Percentiles rank a stretch among this genome's conserved stretches.
These are phyloP conservation scores for Lutjanus campechanus DNA, from an alignment of 2,797 vertebrate genomes.

Conservation along the genomic window DNA sequence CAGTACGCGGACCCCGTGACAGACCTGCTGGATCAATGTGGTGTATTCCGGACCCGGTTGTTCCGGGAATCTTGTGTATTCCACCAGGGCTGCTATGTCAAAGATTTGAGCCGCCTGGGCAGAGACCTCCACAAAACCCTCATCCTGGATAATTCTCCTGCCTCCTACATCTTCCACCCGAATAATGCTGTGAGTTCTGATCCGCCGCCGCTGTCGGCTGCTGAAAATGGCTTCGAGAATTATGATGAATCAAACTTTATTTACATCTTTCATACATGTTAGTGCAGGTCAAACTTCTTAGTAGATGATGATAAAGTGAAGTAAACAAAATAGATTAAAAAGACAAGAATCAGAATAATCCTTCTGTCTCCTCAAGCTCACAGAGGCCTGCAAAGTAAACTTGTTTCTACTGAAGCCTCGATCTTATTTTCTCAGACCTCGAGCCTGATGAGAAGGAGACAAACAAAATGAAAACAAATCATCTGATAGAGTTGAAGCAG, in stretches of 20 bases:
- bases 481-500: neutral
- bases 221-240: neutral
- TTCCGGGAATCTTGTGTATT: slow-evolving; percentile 96
- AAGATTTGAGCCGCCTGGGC: slow-evolving; percentile 92
- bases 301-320: no score
- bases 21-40: slow-evolving; percentile 90
- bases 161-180: slow-evolving; percentile 95
- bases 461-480: neutral
- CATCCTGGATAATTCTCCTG: slow-evolving; percentile 94
- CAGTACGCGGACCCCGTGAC: slow-evolving; percentile 95
- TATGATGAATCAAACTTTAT: neutral
- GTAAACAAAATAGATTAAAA: no score
- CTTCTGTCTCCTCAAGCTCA: neutral
- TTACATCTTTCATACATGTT: no score
- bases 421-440: neutral
- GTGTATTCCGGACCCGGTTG: slow-evolving; percentile 89
- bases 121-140: slow-evolving; percentile 92
- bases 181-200: slow-evolving; percentile 91
- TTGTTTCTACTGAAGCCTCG: neutral
- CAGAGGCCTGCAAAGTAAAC: neutral
- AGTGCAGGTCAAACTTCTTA: no score
- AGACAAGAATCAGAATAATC: no score
- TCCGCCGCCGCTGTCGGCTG: neutral
- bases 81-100: slow-evolving; percentile 95
- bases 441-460: neutral